Conservation (phyloP, 1,140 invertebrate genomes). For the Cydia splendana region DNA sequence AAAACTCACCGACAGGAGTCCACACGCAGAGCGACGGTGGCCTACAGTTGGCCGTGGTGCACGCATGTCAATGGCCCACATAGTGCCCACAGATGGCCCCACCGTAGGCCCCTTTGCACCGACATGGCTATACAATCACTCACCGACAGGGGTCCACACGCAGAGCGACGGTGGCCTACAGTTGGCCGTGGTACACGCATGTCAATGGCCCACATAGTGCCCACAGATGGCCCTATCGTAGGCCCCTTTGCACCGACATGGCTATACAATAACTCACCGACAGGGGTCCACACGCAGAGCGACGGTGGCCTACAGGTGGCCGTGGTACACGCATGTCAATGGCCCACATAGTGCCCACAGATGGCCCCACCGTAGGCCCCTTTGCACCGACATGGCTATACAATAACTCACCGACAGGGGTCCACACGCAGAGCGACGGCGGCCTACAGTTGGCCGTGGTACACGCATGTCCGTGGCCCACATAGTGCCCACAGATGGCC, state of each 20-base stretch:
- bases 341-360: constrained; percentile 80
- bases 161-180: constrained; percentile 65
- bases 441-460: constrained; percentile 78
- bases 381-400: constrained; percentile 55
- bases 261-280: not conserved
- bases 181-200: constrained; percentile 81
- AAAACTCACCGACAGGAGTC: no score
- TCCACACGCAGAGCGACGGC: constrained; percentile 26
- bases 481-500: constrained; percentile 74
- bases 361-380: constrained; percentile 77
- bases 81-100: constrained; percentile 73
- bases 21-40: constrained; percentile 35
- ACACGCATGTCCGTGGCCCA: constrained; percentile 82
- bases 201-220: constrained; percentile 79
- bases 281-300: constrained; percentile 55
- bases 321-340: constrained; percentile 82
- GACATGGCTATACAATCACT: no score
- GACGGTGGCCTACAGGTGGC: constrained; percentile 77
- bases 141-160: no score
- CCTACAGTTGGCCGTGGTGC: constrained; percentile 80
- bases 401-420: not conserved
- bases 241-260: no score
- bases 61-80: constrained; percentile 81
- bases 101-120: no score
- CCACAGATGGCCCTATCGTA: constrained; percentile 61